Base-by-base conservation (phyloP, 2,888 invertebrate genomes). In the Gibbula magus region DNA sequence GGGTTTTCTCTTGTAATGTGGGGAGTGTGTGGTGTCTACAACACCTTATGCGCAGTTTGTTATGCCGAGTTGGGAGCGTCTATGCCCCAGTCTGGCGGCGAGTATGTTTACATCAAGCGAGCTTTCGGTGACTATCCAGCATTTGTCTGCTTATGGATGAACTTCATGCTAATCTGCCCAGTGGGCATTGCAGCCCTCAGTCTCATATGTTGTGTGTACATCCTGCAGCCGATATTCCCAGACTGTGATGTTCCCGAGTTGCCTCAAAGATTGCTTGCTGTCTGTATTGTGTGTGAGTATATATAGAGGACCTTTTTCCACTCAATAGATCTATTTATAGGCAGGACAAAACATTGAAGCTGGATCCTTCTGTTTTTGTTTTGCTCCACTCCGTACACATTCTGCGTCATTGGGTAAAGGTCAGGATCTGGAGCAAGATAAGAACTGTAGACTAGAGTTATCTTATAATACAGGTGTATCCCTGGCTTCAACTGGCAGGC, bases 61-160 rank as follows among this genome's bases (percentile, higher is more conserved):
- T 97, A 97, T 91, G 97, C 97, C 3, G 98, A 98, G 93, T 94
- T 98, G 79, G 98, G 98, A 29, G 97, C 97, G 0, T 96, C 96
- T 29, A 97, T 98, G 86, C 96, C 96, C 0, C 91, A 96, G 75
- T 91, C 91, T 7, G 92, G 92, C 18, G 92, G 92, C 39, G 91
- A 92, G 84, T 92, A 92, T 84, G 88, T 96, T 96, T 80, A 93
- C 85, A 91, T 92, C 76, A 84, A 87, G 79, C 81, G 89, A 78
- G 91, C 91, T 5, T 92, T 92, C 81, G 92, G 92, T 22, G 89
- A 90, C 73, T 85, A 91, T 20, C 88, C 89, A 25, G 91, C 91
- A 0, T 92, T 92, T 82, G 82, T 92, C 25, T 91, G 91, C 83
- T 79, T 92, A 66, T 92, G 92, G 92, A 90, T 91, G 56, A 89